Evolutionary conservation across 2,797 vertebrate genomes (phyloP).

Genomic region (Catharus ustulatus): DNA sequence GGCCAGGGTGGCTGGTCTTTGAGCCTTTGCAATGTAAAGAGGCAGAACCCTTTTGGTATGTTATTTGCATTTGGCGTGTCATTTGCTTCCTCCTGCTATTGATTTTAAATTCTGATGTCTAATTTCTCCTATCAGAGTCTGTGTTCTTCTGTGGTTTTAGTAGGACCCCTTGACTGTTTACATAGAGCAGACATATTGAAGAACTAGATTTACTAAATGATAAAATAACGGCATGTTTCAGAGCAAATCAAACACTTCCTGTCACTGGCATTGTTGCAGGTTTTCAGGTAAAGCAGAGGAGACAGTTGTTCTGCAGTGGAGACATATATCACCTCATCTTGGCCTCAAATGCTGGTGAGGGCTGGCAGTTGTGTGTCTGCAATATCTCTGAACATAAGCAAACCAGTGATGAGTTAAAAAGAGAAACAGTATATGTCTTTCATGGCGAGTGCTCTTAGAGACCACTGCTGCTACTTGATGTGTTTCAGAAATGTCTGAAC

Average conservation of each 20-base stretch:
- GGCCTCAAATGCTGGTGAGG: accelerated
- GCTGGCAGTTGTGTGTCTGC: neutral
- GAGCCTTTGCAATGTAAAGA: neutral
- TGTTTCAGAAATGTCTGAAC: neutral
- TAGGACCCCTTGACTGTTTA: neutral
- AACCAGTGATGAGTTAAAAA: neutral
- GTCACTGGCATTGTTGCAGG: accelerated
- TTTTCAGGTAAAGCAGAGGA: neutral
- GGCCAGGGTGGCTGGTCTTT: neutral
- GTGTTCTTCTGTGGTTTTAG: neutral
- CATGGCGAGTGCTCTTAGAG: neutral
- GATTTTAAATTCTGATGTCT: neutral
- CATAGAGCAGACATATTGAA: neutral
- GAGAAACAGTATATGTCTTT: neutral
- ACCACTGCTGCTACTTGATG: neutral
- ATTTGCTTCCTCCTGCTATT: neutral
- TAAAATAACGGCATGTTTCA: neutral
- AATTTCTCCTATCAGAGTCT: neutral
- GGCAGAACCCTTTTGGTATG: neutral
- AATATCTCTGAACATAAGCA: neutral
- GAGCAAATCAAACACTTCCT: neutral
- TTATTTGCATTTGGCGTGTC: neutral
- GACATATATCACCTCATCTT: neutral
- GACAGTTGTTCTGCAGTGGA: neutral
- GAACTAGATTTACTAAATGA: neutral